phyloP scores from a whole-genome alignment of 2,888 invertebrate species.

The Drosophila limbata region DNA sequence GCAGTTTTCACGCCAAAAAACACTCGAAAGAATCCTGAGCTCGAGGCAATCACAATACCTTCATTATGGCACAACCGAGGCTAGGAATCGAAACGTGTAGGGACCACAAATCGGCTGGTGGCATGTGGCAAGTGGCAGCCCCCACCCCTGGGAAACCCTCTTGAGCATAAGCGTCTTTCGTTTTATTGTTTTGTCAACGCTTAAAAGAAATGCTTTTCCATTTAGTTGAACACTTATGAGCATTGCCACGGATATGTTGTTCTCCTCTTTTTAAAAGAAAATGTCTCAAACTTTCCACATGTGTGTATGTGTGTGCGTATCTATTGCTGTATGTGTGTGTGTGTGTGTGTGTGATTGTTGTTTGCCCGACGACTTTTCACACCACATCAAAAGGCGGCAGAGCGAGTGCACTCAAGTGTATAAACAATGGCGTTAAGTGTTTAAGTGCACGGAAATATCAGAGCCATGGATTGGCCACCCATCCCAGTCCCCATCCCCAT shows the following conservation, averaged over 20 bases:
- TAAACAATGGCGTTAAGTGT: constrained; percentile 80
- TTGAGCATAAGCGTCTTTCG: constrained; percentile 71
- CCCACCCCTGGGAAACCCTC: constrained; percentile 33
- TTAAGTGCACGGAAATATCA: constrained; percentile 79
- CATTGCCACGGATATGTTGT: constrained; percentile 71
- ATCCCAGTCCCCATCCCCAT: neutral
- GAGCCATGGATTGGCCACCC: constrained; percentile 70
- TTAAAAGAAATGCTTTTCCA: constrained; percentile 81
- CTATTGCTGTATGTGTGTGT: constrained; percentile 20
- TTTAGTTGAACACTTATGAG: constrained; percentile 81
- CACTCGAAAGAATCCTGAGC: constrained; percentile 27
- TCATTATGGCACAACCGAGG: constrained; percentile 60
- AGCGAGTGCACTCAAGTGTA: constrained; percentile 78
- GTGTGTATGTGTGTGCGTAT: constrained; percentile 13
- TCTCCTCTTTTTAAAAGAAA: constrained; percentile 59
- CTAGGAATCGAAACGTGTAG: constrained; percentile 55
- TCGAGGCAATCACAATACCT: constrained; percentile 67
- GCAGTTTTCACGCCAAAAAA: constrained; percentile 68
- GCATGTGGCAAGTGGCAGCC: constrained; percentile 34
- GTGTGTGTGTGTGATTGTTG: constrained; percentile 21
- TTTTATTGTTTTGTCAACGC: constrained; percentile 80
- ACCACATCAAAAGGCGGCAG: constrained; percentile 78
- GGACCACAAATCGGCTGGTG: constrained; percentile 51
- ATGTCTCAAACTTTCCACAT: constrained; percentile 55
- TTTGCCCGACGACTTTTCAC: constrained; percentile 73